phyloP scores from a whole-genome alignment of 1,140 invertebrate species.

The Ips nitidus region DNA sequence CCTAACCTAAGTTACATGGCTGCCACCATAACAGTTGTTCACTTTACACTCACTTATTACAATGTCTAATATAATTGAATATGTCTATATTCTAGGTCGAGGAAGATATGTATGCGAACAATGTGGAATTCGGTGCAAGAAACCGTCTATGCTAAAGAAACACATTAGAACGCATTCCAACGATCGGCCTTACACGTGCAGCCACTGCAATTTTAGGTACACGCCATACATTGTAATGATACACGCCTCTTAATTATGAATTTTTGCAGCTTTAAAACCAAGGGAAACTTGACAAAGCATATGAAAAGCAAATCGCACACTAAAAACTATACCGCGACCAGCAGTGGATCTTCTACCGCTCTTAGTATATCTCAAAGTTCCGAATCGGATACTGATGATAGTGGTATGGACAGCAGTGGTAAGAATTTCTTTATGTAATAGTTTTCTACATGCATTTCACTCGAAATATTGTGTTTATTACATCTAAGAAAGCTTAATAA shows the following conservation, averaged over 20 bases:
- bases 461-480: too few species aligned
- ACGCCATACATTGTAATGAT: not conserved
- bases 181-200: constrained; percentile 92
- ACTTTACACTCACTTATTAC: too few species aligned
- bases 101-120: constrained; percentile 95
- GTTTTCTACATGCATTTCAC: not conserved
- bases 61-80: too few species aligned
- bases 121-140: constrained; percentile 97
- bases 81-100: constrained; percentile 60
- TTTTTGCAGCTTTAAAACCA: constrained; percentile 67
- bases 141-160: constrained; percentile 99
- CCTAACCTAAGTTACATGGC: too few species aligned
- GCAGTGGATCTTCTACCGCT: constrained; percentile 67
- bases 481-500: too few species aligned
- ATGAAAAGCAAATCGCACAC: constrained; percentile 99
- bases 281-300: constrained; percentile 97
- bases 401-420: constrained; percentile 71
- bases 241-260: not conserved
- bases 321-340: constrained; percentile 53
- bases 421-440: constrained; percentile 41
- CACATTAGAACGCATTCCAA: constrained; percentile 98
- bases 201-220: constrained; percentile 88
- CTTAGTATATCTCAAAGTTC: constrained; percentile 57
- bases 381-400: constrained; percentile 66
- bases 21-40: too few species aligned